Percentiles rank a stretch among this genome's conserved stretches.
Evolutionary conservation across 1,140 invertebrate species (phyloP).

Genomic region (Eumeta japonica): DNA sequence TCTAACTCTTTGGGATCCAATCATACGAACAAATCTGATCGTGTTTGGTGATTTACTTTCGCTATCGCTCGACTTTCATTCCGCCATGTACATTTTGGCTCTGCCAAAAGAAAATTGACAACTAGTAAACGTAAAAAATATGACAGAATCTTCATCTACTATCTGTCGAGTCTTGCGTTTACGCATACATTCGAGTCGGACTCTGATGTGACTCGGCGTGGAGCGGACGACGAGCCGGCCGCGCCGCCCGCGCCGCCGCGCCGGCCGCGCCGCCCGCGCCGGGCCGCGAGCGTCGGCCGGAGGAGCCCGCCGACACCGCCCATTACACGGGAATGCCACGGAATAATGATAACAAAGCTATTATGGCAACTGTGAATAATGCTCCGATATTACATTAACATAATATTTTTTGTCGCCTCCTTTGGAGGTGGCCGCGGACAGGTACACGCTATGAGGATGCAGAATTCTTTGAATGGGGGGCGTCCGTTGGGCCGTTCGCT

Average conservation of each 20-base stretch:
- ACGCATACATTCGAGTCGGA: too few relatives aligned
- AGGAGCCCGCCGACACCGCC: slow-evolving; percentile 20
- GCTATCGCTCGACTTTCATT: too few relatives aligned
- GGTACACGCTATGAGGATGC: slow-evolving; percentile 53
- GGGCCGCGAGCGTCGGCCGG: slow-evolving; percentile 22
- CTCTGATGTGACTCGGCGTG: too few relatives aligned
- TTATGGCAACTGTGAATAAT: slow-evolving; percentile 51
- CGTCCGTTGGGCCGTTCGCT: slow-evolving; percentile 13
- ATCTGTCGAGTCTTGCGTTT: too few relatives aligned
- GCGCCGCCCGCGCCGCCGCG: slow-evolving; percentile 11
- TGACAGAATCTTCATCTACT: too few relatives aligned
- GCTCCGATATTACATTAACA: slow-evolving; percentile 50
- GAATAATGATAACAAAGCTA: slow-evolving; percentile 54
- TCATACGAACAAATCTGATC: too few relatives aligned
- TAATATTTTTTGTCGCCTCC: slow-evolving; percentile 51
- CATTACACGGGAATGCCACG: slow-evolving; percentile 40
- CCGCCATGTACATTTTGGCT: too few relatives aligned
- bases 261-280: slow-evolving; percentile 20
- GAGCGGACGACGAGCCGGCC: slow-evolving; percentile 3
- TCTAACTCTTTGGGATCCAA: too few relatives aligned
- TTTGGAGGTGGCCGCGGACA: slow-evolving; percentile 52
- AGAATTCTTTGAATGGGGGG: slow-evolving; percentile 55
- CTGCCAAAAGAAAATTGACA: too few relatives aligned
- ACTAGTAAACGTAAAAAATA: not conserved
- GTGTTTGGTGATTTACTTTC: too few relatives aligned